Percentiles rank a stretch among this genome's conserved stretches.
Conservation (phyloP, 1,140 invertebrate species). For the Uloborus diversus region DNA sequence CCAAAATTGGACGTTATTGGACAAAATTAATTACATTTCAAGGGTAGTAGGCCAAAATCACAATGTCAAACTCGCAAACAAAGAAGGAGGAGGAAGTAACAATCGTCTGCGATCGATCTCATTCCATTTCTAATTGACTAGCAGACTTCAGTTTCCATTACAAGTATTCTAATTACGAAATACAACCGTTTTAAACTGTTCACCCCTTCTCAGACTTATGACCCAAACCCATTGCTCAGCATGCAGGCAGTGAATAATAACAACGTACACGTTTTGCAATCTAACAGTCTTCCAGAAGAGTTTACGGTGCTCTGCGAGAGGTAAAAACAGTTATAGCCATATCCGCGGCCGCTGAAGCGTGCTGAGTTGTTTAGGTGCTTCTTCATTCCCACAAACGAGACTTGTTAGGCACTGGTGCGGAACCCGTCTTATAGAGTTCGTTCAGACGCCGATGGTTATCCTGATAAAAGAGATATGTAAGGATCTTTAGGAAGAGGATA, state of each 20-base stretch:
- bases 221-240: neutral
- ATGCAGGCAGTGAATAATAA: neutral
- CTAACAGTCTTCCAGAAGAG: neutral
- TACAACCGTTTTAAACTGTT: too few relatives aligned
- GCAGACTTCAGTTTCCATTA: neutral
- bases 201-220: slow-evolving; percentile 2
- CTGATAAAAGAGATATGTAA: slow-evolving; percentile 11
- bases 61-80: neutral
- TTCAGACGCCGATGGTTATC: slow-evolving; percentile 28
- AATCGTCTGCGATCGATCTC: neutral
- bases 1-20: too few relatives aligned
- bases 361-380: slow-evolving; percentile 26
- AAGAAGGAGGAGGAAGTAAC: neutral
- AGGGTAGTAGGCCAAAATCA: too few relatives aligned
- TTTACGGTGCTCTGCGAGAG: slow-evolving; percentile 24
- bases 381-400: slow-evolving; percentile 43
- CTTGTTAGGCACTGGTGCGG: slow-evolving; percentile 41
- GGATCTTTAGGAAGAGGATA: neutral
- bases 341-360: slow-evolving; percentile 23
- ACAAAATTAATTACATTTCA: too few relatives aligned
- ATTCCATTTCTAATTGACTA: neutral
- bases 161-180: slow-evolving; percentile 33
- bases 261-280: neutral
- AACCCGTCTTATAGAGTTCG: slow-evolving; percentile 26
- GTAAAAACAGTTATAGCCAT: slow-evolving; percentile 48